These are phyloP conservation scores for Nansenia antarctica DNA, from an alignment of 2,113 vertebrate genomes.

Conservation along the genomic window DNA sequence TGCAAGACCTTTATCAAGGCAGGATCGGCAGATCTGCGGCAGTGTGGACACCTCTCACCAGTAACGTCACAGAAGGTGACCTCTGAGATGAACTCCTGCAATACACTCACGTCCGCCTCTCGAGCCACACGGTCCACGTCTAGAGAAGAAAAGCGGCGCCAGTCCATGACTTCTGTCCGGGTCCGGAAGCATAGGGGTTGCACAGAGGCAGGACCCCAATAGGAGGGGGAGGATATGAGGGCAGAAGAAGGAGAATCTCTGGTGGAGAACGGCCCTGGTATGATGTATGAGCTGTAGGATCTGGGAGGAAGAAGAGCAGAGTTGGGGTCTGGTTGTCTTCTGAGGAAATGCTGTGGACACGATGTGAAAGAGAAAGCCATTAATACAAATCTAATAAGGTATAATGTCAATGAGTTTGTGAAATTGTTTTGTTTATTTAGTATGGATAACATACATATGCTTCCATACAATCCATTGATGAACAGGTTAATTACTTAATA, in stretches of 20 bases:
- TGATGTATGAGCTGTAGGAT: background rate
- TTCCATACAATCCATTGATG: too few species aligned
- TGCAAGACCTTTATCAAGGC: slow-evolving; percentile 75
- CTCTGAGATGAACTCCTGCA: slow-evolving; percentile 71
- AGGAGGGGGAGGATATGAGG: background rate
- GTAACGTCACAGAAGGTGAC: slow-evolving; percentile 77
- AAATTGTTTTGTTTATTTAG: too few species aligned
- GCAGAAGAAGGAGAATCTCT: slow-evolving; percentile 9
- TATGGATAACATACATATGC: too few species aligned
- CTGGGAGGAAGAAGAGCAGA: background rate
- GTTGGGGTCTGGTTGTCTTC: background rate
- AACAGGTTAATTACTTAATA: too few species aligned
- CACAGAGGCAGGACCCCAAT: slow-evolving; percentile 14
- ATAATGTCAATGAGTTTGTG: too few species aligned
- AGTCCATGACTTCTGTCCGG: slow-evolving; percentile 62
- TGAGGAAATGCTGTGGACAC: background rate
- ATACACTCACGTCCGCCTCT: slow-evolving; percentile 69
- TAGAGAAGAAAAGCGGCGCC: slow-evolving; percentile 71
- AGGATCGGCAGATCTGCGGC: slow-evolving; percentile 64
- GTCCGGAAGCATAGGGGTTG: slow-evolving; percentile 72
- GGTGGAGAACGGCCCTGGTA: background rate
- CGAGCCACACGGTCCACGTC: slow-evolving; percentile 73
- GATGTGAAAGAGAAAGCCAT: background rate
- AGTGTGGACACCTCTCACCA: slow-evolving; percentile 68
- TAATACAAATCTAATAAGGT: background rate